These are phyloP conservation scores for Lutjanus campechanus DNA, from an alignment of 2,797 vertebrate species.

Conservation along the genomic window DNA sequence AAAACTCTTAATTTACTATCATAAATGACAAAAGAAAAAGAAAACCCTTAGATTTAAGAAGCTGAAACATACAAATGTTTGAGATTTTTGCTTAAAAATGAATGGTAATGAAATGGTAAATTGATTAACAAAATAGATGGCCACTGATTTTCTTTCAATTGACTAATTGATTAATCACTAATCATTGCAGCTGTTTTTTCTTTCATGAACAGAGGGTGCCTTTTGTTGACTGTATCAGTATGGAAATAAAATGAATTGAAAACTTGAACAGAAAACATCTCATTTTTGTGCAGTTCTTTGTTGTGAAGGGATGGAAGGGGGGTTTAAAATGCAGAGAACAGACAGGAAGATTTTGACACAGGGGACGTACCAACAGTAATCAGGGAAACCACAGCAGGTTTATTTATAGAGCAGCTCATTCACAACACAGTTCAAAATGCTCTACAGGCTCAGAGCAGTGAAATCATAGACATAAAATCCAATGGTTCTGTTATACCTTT, in stretches of 20 bases:
- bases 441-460: not conserved
- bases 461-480: not conserved
- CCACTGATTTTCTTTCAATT: too few species aligned
- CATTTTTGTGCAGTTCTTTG: not conserved
- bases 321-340: not conserved
- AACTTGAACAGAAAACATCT: not conserved
- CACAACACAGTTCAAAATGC: not conserved
- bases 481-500: not conserved
- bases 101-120: too few species aligned
- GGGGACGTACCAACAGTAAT: conserved; percentile 1
- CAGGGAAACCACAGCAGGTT: conserved; percentile 4
- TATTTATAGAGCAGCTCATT: conserved; percentile 43
- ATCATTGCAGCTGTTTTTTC: not conserved
- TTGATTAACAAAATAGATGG: too few species aligned
- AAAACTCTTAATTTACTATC: too few species aligned
- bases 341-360: not conserved
- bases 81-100: too few species aligned
- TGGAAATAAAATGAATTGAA: not conserved
- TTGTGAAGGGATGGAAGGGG: not conserved
- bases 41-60: too few species aligned
- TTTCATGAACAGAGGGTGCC: not conserved
- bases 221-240: not conserved
- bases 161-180: too few species aligned
- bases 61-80: too few species aligned
- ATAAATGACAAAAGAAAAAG: too few species aligned